Evolutionary conservation across 2,888 invertebrate genomes (phyloP).

Genomic region (Lasioglossum malachurum): DNA sequence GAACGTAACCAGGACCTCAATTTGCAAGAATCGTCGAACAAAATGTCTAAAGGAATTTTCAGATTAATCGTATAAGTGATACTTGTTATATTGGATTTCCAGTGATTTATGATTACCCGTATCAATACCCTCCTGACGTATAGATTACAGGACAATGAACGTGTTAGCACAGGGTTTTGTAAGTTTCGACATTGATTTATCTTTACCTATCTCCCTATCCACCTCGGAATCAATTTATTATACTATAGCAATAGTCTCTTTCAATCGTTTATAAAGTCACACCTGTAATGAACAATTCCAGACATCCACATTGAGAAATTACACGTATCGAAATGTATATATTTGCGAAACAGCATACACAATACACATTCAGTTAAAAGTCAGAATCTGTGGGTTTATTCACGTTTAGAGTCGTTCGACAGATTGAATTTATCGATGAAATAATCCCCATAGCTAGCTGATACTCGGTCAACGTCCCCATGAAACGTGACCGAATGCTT

Average conservation of each 20-base stretch:
- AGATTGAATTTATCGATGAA: not conserved
- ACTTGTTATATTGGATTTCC: not conserved
- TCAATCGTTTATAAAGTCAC: slow-evolving; percentile 7
- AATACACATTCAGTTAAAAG: not conserved
- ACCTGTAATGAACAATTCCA: not conserved
- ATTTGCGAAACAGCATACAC: not conserved
- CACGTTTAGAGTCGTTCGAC: not conserved
- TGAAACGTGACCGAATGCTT: not conserved
- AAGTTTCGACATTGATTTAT: slow-evolving; percentile 8
- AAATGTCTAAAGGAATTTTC: not conserved
- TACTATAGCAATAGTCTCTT: not conserved
- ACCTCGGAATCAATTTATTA: not conserved
- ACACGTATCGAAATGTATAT: not conserved
- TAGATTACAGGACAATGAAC: slow-evolving; percentile 5
- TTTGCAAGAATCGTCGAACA: not conserved
- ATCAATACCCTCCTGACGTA: not conserved
- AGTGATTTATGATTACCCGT: not conserved
- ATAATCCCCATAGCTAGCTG: not conserved
- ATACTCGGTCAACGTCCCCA: not conserved
- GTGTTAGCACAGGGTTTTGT: not conserved
- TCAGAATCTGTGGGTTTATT: not conserved
- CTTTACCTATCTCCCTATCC: not conserved
- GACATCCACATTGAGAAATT: not conserved
- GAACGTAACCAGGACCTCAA: not conserved
- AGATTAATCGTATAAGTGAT: not conserved